Evolutionary conservation across 2,113 vertebrate genomes (phyloP), one percentile per base, ranked within the genome.

Genomic region (Pao palembangensis): DNA sequence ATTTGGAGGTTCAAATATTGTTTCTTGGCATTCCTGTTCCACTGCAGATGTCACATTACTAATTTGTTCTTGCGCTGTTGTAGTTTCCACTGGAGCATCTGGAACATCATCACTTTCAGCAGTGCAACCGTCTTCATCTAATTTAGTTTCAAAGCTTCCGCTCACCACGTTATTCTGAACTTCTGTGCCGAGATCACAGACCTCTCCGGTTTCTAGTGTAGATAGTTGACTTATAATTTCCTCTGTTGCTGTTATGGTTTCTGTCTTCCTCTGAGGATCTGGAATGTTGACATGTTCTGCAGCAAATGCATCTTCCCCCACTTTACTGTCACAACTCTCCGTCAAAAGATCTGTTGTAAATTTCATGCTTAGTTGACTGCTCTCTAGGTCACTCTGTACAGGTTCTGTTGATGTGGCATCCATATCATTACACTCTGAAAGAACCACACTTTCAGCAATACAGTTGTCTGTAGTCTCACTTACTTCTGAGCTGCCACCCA

Each of bases 81-180:
- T n/a, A 4, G 49, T 58, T 47, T 61, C 67, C 23, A 50, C 47
- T 16, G 65, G 55, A 60, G 16, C 20, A 17, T 71, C 64, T 50
- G 58, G 23, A 59, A 49, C 25, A 47, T 65, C 8, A 17, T 55
- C 49, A 48, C 28, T 48, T 19, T 31, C 17, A 52, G 56, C 28
- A 21, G 47, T 31, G 15, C 18, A 38, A 17, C 50, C 1, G 6
- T 49, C 58, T 57, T 74, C 61, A 12, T 61, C 50, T 51, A 15
- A 3, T 20, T 25, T 51, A 25, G 11, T 48, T 5, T 51, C 31
- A 44, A n/a, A 56, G 41, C 25, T 42, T 23, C 46, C 19, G 8
- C 8, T 17, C 10, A 12, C 25, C 6, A n/a, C 11, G 56, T 64
- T 41, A 41, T 56, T 51, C n/a, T 55, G 17, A 50, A 63, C 2